Evolutionary conservation across 2,888 invertebrate genomes (phyloP).

Genomic region (Ormyrus labotus): DNA sequence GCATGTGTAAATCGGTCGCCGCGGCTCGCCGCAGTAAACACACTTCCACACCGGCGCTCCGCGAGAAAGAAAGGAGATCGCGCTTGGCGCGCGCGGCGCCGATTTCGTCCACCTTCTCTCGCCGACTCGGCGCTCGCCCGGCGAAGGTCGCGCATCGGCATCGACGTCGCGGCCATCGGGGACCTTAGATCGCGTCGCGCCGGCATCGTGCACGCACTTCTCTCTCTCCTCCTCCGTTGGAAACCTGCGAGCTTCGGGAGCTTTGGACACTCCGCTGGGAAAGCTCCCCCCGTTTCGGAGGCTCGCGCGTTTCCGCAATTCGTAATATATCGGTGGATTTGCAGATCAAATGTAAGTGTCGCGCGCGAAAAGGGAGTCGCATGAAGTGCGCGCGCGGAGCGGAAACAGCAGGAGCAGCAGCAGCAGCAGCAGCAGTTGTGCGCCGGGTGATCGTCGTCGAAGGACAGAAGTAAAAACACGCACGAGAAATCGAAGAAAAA

Average conservation of each 20-base stretch:
- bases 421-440: constrained; percentile 3
- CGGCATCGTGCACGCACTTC: constrained; percentile 5
- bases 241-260: too few relatives aligned
- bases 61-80: background rate
- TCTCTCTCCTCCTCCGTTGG: background rate
- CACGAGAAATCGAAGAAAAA: constrained; percentile 20
- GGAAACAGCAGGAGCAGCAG: constrained; percentile 48
- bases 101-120: constrained; percentile 8
- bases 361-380: constrained; percentile 61
- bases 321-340: constrained; percentile 52
- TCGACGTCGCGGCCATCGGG: background rate
- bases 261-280: too few relatives aligned
- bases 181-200: constrained; percentile 31
- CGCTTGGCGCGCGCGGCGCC: background rate
- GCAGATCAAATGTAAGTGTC: constrained; percentile 70
- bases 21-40: too few relatives aligned
- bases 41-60: too few relatives aligned
- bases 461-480: too few relatives aligned
- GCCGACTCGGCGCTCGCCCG: background rate
- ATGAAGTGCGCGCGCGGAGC: constrained; percentile 62
- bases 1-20: background rate
- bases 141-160: constrained; percentile 31
- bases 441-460: too few relatives aligned
- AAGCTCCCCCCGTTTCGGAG: background rate
- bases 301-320: background rate